Conservation (phyloP, 2,888 invertebrate genomes). For the Lepetodrilus schrolli region DNA sequence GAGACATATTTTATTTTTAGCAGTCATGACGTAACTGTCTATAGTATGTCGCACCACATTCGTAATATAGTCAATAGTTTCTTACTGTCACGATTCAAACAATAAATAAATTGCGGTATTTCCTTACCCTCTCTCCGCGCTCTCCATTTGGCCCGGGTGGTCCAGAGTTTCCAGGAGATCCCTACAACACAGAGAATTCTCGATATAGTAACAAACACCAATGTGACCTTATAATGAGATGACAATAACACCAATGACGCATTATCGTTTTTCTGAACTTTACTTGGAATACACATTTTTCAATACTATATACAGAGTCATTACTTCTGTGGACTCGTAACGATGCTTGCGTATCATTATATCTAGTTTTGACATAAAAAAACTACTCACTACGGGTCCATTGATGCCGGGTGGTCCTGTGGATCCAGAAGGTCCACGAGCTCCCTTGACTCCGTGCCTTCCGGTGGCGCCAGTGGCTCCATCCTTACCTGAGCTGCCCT, state of each 20-base stretch:
- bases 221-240: not conserved
- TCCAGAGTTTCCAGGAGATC: slow-evolving; percentile 54
- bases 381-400: slow-evolving; percentile 71
- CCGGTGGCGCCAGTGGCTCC: slow-evolving; percentile 57
- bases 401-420: slow-evolving; percentile 80
- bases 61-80: too few species aligned
- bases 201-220: not conserved
- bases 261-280: not conserved
- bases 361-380: not conserved
- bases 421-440: slow-evolving; percentile 82
- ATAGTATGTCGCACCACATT: too few species aligned
- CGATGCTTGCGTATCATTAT: not conserved
- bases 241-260: not conserved
- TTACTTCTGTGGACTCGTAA: not conserved
- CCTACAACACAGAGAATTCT: slow-evolving; percentile 42
- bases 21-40: too few species aligned
- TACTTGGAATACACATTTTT: not conserved
- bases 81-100: too few species aligned
- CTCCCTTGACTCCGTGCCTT: slow-evolving; percentile 81
- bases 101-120: not conserved
- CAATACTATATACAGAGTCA: too few species aligned
- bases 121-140: slow-evolving; percentile 52
- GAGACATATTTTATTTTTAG: too few species aligned
- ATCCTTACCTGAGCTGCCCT: slow-evolving; percentile 57
- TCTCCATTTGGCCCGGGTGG: slow-evolving; percentile 57